phyloP scores from a whole-genome alignment of 2,797 vertebrate genomes.

The Bradypodion pumilum region DNA sequence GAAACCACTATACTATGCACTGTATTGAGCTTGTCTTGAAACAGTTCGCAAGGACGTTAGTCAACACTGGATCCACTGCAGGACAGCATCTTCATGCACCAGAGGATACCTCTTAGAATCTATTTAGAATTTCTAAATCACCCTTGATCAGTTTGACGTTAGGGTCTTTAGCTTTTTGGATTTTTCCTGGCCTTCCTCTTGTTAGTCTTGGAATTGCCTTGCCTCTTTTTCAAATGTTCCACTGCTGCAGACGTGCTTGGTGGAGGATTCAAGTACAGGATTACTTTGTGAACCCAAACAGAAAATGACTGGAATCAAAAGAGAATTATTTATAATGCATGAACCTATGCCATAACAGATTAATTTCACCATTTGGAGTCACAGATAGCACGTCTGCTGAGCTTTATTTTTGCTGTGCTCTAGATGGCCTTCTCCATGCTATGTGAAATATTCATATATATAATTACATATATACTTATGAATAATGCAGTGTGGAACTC shows the following conservation, averaged over 20 bases:
- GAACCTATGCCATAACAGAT: not conserved
- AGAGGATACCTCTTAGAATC: not conserved
- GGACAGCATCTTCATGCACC: not conserved
- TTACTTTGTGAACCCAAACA: constrained; percentile 12
- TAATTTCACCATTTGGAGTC: not conserved
- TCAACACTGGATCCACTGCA: too few species aligned
- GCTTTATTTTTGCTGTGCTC: constrained; percentile 23
- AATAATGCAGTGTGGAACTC: too few species aligned
- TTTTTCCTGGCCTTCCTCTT: not conserved
- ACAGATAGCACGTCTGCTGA: constrained; percentile 46
- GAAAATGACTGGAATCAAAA: constrained; percentile 9
- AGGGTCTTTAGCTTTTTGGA: not conserved
- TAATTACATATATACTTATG: too few species aligned
- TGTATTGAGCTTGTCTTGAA: not conserved
- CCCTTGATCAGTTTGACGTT: not conserved
- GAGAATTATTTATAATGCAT: constrained; percentile 7
- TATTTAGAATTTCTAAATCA: not conserved
- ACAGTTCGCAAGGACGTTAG: not conserved
- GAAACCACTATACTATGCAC: not conserved
- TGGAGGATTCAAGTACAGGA: not conserved
- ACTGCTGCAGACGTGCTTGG: not conserved
- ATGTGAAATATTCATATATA: not conserved
- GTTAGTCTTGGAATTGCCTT: constrained; percentile 25
- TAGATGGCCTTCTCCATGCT: constrained; percentile 5
- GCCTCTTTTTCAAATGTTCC: not conserved